phyloP scores from a whole-genome alignment of 2,888 invertebrate species.

The Anagyrus pseudococci region DNA sequence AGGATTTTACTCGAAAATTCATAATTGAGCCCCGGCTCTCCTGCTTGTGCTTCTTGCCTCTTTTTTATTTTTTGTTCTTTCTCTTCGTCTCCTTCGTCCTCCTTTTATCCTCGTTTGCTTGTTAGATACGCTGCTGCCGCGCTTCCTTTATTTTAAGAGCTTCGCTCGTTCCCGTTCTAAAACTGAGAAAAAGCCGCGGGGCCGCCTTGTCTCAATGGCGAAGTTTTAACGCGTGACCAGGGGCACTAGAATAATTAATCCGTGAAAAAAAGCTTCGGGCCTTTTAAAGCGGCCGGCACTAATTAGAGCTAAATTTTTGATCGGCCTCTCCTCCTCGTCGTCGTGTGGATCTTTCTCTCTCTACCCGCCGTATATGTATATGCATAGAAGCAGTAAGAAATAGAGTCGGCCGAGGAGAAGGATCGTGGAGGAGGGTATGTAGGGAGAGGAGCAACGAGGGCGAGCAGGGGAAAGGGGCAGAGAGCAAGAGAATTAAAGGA shows the following conservation, averaged over 20 bases:
- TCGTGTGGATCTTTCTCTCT: not conserved
- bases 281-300: not conserved
- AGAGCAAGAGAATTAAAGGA: constrained; percentile 40
- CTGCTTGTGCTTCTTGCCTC: too few relatives aligned
- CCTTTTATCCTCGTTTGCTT: too few relatives aligned
- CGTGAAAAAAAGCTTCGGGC: not conserved
- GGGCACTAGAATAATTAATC: not conserved
- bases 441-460: not conserved
- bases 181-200: not conserved
- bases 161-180: too few relatives aligned
- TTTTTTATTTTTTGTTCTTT: too few relatives aligned
- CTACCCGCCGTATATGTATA: not conserved
- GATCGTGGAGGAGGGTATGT: not conserved
- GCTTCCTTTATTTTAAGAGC: too few relatives aligned
- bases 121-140: too few relatives aligned
- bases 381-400: too few relatives aligned
- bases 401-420: too few relatives aligned
- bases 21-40: too few relatives aligned
- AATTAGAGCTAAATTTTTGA: not conserved
- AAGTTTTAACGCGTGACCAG: not conserved
- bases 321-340: not conserved
- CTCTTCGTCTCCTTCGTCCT: too few relatives aligned
- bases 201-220: not conserved
- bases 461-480: constrained; percentile 1
- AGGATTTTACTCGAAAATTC: too few relatives aligned